Base-by-base conservation (phyloP, 2,797 vertebrate genomes). In the Intellagama lesueurii region DNA sequence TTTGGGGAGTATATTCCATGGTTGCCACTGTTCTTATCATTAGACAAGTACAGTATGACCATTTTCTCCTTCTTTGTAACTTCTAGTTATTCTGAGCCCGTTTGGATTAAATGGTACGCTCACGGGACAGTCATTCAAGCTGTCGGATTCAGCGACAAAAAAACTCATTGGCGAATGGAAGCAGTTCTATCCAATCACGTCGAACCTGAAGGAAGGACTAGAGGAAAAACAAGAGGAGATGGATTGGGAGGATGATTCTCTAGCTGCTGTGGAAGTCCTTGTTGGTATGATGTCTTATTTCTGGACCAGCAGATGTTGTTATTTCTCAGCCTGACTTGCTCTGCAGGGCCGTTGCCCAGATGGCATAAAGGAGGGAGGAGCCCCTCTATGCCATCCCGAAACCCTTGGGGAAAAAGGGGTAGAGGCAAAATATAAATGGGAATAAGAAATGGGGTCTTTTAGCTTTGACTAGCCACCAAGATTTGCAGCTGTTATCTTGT, bases 121-220 rank as follows among this genome's bases (percentile, higher is more conserved):
- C 93, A 99, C 99, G 14, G 99, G 99, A 92, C 99, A 99, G 96
- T 99, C 99, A 2, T 99, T 99, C 96, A 99, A 99, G 97, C 98
- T 99, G 96, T 99, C 99, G 32, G 99, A 99, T 96, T 98, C 98
- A 68, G 98, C 99, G 6, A 99, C 99, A 24, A 98, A 99, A 96
- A 99, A 99, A 96, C 96, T 99, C 90, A 99, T 99, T 72, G 98
- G 99, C 94, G 99, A 99, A 97, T 99, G 99, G 99, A 99, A 99
- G 94, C 99, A 99, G 89, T 99, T 99, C 95, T 99, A 99, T 96
- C 99, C 99, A 87, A 99, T 99, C 92, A 98, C 98, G 64, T 98
- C 98, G 66, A 97, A 97, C 91, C 95, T 98, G 93, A 99, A 99
- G 95, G 98, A 98, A 88, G 95, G 97, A 64, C 96, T 96, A 30